Evolutionary conservation across 53 echinoderm and acorn worm genomes (phyloP), one percentile per base, ranked within the genome.

Genomic region (Holothuria leucospilota): DNA sequence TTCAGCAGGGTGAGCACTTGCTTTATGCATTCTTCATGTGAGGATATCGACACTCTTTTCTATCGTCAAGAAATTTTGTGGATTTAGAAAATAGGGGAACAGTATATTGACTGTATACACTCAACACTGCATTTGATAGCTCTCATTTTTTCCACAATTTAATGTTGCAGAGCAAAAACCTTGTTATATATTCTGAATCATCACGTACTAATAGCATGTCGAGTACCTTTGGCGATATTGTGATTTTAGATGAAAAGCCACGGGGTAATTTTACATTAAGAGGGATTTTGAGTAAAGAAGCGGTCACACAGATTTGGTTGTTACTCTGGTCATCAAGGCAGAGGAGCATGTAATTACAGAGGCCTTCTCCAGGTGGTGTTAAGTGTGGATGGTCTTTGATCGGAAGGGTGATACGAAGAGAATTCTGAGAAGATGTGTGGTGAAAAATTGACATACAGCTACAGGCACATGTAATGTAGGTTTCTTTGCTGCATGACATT

Each of bases 231-330:
- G 18, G 40, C 46, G 11, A 20, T 40, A 20, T 46, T 39, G 8
- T 72, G 72, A 39, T 72, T 72, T 30, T 39, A 72, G 41, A 42
- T 71, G 71, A 71, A 39, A 42, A 71, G 72, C 72, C 39, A 2
- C 46, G 46, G 72, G 72, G 40, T 72, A 39, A 39, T 72, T 56
- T 46, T 72, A 72, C 72, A 72, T 72, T 72, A 72, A 3, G 46
- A 72, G 49, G 46, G 49, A 24, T n/a, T 39, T 15, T 30, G 20
- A 46, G 46, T 46, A 14, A 72, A 72, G 72, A 30, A 34, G 72
- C 20, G 49, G 72, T 72, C 72, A 72, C 72, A 72, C 72, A 72
- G 46, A 72, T 72, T 41, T 20, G 72, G 39, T 46, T 72, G 39
- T 23, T 21, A 41, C 23, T 23, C 39, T 28, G 39, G 72, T 72